phyloP scores from a whole-genome alignment of 2,797 vertebrate genomes.

The Protosalanx chinensis region DNA sequence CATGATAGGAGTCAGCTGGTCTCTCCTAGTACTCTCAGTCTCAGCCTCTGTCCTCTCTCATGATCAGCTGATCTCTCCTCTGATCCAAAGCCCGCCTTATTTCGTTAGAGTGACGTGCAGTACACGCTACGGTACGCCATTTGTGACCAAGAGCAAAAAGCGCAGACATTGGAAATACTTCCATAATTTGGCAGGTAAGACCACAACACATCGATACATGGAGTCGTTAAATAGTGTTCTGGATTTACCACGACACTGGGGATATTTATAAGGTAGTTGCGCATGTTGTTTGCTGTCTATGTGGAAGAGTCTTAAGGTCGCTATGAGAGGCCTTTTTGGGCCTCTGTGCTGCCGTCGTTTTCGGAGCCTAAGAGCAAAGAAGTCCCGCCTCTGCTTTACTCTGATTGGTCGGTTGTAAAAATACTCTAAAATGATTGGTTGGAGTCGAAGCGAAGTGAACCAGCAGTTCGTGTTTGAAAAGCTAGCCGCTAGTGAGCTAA shows the following conservation, averaged over 20 bases:
- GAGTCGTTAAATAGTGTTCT: background rate
- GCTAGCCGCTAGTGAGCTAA: too few species aligned
- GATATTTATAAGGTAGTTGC: constrained; percentile 10
- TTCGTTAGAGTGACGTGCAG: constrained; percentile 58
- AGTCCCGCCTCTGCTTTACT: constrained; percentile 46
- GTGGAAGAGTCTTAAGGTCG: constrained; percentile 45
- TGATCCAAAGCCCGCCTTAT: constrained; percentile 22
- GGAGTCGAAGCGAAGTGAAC: background rate
- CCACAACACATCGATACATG: background rate
- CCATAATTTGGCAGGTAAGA: constrained; percentile 65
- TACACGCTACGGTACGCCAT: constrained; percentile 88
- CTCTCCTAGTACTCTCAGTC: constrained; percentile 23
- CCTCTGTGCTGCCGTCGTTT: constrained; percentile 91
- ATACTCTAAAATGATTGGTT: constrained; percentile 47
- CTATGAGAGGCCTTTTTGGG: constrained; percentile 87
- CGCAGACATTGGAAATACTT: constrained; percentile 74
- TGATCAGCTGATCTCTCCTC: background rate
- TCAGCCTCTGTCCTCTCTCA: constrained; percentile 22
- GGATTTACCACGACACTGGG: background rate
- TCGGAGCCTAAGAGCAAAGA: constrained; percentile 36
- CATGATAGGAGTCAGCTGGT: too few species aligned
- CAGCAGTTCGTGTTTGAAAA: background rate
- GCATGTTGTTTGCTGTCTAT: constrained; percentile 13
- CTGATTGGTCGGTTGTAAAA: constrained; percentile 51
- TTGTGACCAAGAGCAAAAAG: constrained; percentile 86